These are phyloP conservation scores for Triplophysa siluroides DNA, from an alignment of 2,113 vertebrate species.

Conservation along the genomic window DNA sequence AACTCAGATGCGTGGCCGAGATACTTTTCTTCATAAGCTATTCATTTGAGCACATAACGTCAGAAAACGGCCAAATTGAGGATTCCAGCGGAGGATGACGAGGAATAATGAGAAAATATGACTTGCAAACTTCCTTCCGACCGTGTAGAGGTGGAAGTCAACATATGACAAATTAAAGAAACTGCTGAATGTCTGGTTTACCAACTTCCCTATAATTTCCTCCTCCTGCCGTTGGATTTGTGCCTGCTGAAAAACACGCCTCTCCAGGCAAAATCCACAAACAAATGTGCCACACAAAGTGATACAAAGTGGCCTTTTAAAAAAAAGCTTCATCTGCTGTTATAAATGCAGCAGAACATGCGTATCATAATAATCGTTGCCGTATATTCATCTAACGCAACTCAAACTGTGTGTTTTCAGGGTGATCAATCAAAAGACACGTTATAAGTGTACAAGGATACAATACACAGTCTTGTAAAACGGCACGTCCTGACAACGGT, in stretches of 20 bases:
- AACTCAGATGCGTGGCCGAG: constrained; percentile 54
- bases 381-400: background rate
- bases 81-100: constrained; percentile 72
- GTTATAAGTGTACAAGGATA: background rate
- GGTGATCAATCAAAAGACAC: background rate
- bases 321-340: background rate
- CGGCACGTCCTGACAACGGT: background rate
- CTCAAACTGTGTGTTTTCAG: background rate
- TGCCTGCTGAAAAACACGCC: background rate
- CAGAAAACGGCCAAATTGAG: constrained; percentile 67
- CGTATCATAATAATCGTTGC: background rate
- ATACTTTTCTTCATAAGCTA: constrained; percentile 75
- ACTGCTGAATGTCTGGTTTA: constrained; percentile 64
- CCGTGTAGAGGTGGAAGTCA: constrained; percentile 62
- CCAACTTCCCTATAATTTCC: constrained; percentile 29
- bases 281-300: background rate
- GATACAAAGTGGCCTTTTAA: constrained; percentile 2
- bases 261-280: background rate
- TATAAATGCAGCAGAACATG: background rate
- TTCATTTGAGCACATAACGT: constrained; percentile 68
- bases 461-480: background rate
- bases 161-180: constrained; percentile 64
- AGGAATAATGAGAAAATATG: constrained; percentile 78
- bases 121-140: constrained; percentile 64
- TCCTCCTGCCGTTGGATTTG: background rate